These are phyloP conservation scores for Tipula unca DNA, from an alignment of 2,888 invertebrate genomes.

Conservation along the genomic window DNA sequence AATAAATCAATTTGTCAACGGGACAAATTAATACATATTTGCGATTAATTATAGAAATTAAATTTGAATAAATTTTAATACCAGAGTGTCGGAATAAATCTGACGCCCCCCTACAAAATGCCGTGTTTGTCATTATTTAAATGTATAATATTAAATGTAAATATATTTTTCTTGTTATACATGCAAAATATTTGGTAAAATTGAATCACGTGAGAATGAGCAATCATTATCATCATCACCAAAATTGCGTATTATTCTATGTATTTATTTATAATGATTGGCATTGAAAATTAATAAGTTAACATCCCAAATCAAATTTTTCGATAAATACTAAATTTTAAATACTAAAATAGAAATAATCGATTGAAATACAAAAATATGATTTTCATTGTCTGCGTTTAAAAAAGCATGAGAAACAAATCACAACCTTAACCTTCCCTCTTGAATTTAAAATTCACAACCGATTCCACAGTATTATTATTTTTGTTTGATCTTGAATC, in stretches of 20 bases:
- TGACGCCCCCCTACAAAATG: too few species aligned
- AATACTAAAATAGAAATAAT: background rate
- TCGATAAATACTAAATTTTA: background rate
- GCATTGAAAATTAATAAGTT: background rate
- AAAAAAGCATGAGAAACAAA: background rate
- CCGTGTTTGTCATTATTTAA: too few species aligned
- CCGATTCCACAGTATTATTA: background rate
- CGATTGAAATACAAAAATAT: background rate
- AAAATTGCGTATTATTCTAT: background rate
- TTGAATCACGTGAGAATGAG: background rate
- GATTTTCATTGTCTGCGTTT: background rate
- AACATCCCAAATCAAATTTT: background rate
- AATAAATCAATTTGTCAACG: too few species aligned
- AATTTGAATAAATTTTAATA: too few species aligned
- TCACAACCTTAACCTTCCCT: background rate
- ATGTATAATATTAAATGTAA: too few species aligned
- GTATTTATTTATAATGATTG: background rate
- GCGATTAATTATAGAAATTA: too few species aligned
- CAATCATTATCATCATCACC: background rate
- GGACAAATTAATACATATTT: too few species aligned
- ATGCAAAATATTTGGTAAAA: background rate
- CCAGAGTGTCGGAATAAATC: too few species aligned
- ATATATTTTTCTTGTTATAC: too few species aligned
- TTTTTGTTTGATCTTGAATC: background rate
- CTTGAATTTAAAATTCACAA: background rate